A percentile compares a stretch with the other conserved stretches of the same genome.
Conservation (phyloP, 2,888 invertebrate species). For the Spodoptera exigua region DNA sequence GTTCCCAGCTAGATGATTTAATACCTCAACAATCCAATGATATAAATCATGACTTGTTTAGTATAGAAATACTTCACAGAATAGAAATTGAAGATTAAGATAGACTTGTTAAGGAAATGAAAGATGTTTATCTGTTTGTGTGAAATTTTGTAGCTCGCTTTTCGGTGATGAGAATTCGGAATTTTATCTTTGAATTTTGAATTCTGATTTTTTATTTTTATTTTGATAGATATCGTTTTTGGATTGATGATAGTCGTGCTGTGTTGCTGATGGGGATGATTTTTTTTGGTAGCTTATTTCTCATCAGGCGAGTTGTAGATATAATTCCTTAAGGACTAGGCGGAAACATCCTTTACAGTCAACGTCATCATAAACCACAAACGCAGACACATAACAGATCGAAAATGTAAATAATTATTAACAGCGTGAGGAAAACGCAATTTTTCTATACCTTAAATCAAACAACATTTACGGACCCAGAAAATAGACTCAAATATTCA, state of each 20-base stretch:
- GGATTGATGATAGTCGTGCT: too few relatives aligned
- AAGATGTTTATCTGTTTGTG: slow-evolving; percentile 61
- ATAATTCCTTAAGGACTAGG: too few relatives aligned
- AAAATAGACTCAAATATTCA: neutral
- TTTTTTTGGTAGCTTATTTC: too few relatives aligned
- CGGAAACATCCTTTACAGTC: too few relatives aligned
- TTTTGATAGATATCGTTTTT: slow-evolving; percentile 2
- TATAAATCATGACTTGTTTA: slow-evolving; percentile 68
- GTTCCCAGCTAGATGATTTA: slow-evolving; percentile 59
- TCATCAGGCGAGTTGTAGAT: too few relatives aligned
- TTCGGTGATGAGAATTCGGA: slow-evolving; percentile 35
- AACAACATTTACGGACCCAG: too few relatives aligned
- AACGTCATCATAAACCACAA: too few relatives aligned
- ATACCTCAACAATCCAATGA: slow-evolving; percentile 69
- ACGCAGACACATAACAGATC: too few relatives aligned
- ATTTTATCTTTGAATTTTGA: slow-evolving; percentile 24
- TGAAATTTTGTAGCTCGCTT: slow-evolving; percentile 54
- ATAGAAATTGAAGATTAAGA: slow-evolving; percentile 78
- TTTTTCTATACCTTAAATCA: too few relatives aligned
- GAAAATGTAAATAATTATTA: too few relatives aligned
- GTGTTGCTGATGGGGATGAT: too few relatives aligned
- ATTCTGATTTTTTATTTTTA: slow-evolving; percentile 7
- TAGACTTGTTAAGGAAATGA: slow-evolving; percentile 66
- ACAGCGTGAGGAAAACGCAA: too few relatives aligned
- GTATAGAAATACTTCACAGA: slow-evolving; percentile 62